Conservation (phyloP, 2,113 vertebrate genomes). For the Marmota monax region DNA sequence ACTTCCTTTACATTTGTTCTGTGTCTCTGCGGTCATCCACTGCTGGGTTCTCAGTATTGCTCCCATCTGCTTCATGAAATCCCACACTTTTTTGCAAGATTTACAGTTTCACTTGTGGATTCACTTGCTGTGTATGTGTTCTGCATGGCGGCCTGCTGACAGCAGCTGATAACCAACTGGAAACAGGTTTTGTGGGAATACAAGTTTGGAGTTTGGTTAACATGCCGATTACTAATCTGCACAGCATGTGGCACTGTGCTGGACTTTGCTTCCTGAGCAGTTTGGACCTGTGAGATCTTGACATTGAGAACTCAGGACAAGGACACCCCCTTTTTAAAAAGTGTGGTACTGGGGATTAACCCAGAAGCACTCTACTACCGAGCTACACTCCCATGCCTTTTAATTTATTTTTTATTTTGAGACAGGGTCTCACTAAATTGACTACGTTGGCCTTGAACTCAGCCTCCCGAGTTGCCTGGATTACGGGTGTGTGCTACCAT, state of each 20-base stretch:
- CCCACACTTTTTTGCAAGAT: constrained; percentile 51
- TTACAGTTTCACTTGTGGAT: constrained; percentile 38
- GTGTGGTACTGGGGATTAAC: too few relatives aligned
- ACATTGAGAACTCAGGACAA: background rate
- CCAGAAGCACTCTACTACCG: too few relatives aligned
- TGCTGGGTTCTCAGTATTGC: background rate
- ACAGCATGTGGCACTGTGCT: background rate
- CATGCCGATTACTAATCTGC: too few relatives aligned
- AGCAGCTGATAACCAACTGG: too few relatives aligned
- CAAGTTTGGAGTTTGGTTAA: background rate
- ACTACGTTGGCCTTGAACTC: too few relatives aligned
- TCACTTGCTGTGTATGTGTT: background rate
- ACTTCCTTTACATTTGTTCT: background rate
- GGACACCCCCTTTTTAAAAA: background rate
- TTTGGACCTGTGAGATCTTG: background rate
- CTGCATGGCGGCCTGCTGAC: background rate
- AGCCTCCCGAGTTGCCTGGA: too few relatives aligned
- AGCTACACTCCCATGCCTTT: too few relatives aligned
- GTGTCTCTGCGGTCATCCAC: background rate
- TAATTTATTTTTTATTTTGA: too few relatives aligned
- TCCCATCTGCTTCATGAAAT: constrained; percentile 38
- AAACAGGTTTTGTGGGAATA: background rate
- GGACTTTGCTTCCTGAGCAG: background rate
- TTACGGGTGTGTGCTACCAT: too few relatives aligned
- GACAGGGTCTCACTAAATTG: too few relatives aligned